These are phyloP conservation scores for Pseudomyrmex flavicornis DNA, from an alignment of 1,140 invertebrate species.

Conservation along the genomic window DNA sequence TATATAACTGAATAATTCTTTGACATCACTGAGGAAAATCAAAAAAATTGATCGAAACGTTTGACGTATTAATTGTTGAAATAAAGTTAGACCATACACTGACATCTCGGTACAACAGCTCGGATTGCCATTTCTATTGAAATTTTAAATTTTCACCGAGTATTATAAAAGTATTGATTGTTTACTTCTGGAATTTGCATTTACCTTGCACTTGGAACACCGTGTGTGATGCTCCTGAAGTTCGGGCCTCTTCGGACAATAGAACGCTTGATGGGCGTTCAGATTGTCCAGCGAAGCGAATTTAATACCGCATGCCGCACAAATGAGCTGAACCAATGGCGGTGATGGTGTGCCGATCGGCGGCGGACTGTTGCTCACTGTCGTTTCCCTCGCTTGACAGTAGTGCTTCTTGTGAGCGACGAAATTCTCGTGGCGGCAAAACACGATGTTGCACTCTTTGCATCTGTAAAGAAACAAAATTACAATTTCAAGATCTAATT, in stretches of 20 bases:
- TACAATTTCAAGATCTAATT: not conserved
- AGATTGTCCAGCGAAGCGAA: slow-evolving; percentile 97
- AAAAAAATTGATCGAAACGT: too few relatives aligned
- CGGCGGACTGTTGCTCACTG: slow-evolving; percentile 84
- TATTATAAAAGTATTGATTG: too few relatives aligned
- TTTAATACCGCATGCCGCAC: slow-evolving; percentile 96
- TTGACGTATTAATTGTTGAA: too few relatives aligned
- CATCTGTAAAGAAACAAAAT: slow-evolving; percentile 89
- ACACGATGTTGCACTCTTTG: slow-evolving; percentile 98
- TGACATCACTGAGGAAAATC: too few relatives aligned
- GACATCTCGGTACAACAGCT: too few relatives aligned
- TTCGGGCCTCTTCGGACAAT: slow-evolving; percentile 93
- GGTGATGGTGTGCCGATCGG: slow-evolving; percentile 84
- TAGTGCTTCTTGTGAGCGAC: slow-evolving; percentile 97
- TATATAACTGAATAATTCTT: too few relatives aligned
- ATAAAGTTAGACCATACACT: too few relatives aligned
- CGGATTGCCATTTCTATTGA: too few relatives aligned
- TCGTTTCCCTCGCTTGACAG: slow-evolving; percentile 91
- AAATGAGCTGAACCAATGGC: slow-evolving; percentile 92
- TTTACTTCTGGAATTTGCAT: not conserved
- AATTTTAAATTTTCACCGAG: too few relatives aligned
- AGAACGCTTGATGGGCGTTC: slow-evolving; percentile 96
- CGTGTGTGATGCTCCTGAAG: slow-evolving; percentile 85
- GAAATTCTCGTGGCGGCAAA: slow-evolving; percentile 98
- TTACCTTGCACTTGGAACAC: slow-evolving; percentile 88